A percentile compares a stretch with the other conserved stretches of the same genome.
These are phyloP conservation scores for Smittia aterrima DNA, from an alignment of 2,888 invertebrate species.

Conservation along the genomic window DNA sequence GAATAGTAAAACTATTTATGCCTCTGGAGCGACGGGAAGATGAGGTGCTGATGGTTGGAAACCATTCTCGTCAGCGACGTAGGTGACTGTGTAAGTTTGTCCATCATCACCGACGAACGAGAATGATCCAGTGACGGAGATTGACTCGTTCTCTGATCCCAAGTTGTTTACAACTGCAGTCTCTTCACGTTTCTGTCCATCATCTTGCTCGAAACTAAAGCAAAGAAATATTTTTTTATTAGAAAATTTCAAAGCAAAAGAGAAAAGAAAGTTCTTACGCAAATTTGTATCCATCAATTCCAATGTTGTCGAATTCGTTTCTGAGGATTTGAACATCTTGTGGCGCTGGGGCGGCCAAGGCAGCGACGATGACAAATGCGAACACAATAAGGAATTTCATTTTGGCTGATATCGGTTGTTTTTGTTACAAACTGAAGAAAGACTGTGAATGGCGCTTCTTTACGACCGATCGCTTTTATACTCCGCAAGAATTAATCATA, in stretches of 20 bases:
- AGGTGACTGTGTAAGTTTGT: slow-evolving; percentile 60
- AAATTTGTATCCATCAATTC: slow-evolving; percentile 57
- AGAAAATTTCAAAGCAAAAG: background rate
- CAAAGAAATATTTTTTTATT: slow-evolving; percentile 33
- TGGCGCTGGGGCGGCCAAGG: slow-evolving; percentile 46
- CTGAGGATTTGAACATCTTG: slow-evolving; percentile 25
- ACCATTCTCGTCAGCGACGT: slow-evolving; percentile 46
- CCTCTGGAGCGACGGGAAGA: slow-evolving; percentile 24
- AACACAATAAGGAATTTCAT: slow-evolving; percentile 51
- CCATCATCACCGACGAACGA: slow-evolving; percentile 60
- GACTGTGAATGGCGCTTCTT: background rate
- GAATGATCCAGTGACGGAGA: slow-evolving; percentile 57
- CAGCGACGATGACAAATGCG: slow-evolving; percentile 48
- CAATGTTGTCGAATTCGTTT: slow-evolving; percentile 56
- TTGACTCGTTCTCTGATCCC: slow-evolving; percentile 57
- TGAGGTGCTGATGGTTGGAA: slow-evolving; percentile 35
- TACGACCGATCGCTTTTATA: background rate
- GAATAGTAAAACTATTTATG: background rate
- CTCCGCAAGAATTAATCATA: background rate
- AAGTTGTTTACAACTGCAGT: slow-evolving; percentile 57
- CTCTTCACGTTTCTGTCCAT: slow-evolving; percentile 58
- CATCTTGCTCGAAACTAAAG: slow-evolving; percentile 58
- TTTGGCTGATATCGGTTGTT: slow-evolving; percentile 44
- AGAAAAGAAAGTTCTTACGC: slow-evolving; percentile 50
- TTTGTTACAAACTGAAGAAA: background rate